Conservation (phyloP, 2,888 invertebrate species). For the Leistus spinibarbis region DNA sequence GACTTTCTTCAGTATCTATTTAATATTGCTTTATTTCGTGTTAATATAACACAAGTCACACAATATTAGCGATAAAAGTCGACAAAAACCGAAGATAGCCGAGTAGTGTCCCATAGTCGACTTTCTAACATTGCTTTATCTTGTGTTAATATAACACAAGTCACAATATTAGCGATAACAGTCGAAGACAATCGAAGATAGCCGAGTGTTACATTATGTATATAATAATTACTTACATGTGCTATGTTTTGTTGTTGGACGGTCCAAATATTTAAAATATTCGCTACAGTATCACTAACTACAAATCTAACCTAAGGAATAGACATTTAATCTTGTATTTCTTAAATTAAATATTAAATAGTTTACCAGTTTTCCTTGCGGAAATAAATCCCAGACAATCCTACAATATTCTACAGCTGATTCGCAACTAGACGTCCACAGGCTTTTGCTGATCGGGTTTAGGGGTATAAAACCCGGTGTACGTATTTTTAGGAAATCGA, state of each 20-base stretch:
- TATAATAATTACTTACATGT: slow-evolving; percentile 65
- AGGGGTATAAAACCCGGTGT: slow-evolving; percentile 75
- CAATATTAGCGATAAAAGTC: slow-evolving; percentile 8
- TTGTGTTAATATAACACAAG: background rate
- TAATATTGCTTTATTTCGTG: background rate
- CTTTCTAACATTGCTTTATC: no score
- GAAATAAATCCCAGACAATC: slow-evolving; percentile 97
- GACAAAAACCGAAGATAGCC: background rate
- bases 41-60: background rate
- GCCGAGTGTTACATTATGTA: background rate
- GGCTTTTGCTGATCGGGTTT: slow-evolving; percentile 85
- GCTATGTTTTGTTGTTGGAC: slow-evolving; percentile 82
- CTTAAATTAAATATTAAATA: slow-evolving; percentile 8
- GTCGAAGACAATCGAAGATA: no score
- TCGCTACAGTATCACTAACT: slow-evolving; percentile 84
- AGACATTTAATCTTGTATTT: slow-evolving; percentile 14
- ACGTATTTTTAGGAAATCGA: slow-evolving; percentile 76
- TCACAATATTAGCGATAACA: no score
- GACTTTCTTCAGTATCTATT: no score
- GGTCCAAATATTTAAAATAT: slow-evolving; percentile 85
- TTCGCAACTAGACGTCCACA: slow-evolving; percentile 97
- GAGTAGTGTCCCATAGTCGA: no score
- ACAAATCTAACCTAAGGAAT: slow-evolving; percentile 77
- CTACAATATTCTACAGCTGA: slow-evolving; percentile 95
- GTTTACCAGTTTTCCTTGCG: slow-evolving; percentile 81